Evolutionary conservation across 2,888 invertebrate genomes (phyloP).

Genomic region (Scrobipalpa costella): DNA sequence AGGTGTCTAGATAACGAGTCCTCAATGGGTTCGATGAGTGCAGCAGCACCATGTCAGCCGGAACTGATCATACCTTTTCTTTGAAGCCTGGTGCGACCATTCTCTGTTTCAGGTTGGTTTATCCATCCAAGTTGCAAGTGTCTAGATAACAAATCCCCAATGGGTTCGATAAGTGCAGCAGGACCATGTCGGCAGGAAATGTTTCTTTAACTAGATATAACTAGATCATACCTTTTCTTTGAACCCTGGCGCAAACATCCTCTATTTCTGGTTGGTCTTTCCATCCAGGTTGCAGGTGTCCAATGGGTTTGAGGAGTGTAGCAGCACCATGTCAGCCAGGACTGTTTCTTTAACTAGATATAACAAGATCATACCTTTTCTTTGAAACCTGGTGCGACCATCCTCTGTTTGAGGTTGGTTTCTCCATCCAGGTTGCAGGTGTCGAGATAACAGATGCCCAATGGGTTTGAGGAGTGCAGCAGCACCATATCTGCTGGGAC

Average conservation of each 20-base stretch:
- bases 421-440: slow-evolving; percentile 98
- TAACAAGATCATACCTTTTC: slow-evolving; percentile 85
- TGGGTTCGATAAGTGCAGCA: slow-evolving; percentile 93
- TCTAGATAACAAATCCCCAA: slow-evolving; percentile 96
- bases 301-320: no score
- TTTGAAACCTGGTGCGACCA: slow-evolving; percentile 89
- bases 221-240: slow-evolving; percentile 81
- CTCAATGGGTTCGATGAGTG: no score
- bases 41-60: no score
- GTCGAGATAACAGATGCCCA: slow-evolving; percentile 96
- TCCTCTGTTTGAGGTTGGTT: slow-evolving; percentile 95
- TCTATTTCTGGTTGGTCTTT: slow-evolving; percentile 96
- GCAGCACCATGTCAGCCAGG: no score
- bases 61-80: slow-evolving; percentile 83
- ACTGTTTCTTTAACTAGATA: slow-evolving; percentile 78
- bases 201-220: slow-evolving; percentile 84
- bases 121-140: slow-evolving; percentile 97
- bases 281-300: slow-evolving; percentile 84
- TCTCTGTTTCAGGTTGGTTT: slow-evolving; percentile 96
- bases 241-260: slow-evolving; percentile 91
- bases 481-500: slow-evolving; percentile 97
- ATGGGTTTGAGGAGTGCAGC: slow-evolving; percentile 91
- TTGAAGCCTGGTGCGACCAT: slow-evolving; percentile 90
- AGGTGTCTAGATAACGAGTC: no score
- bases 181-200: slow-evolving; percentile 93